phyloP scores from a whole-genome alignment of 2,113 vertebrate species.

The Formicarius rufipectus region DNA sequence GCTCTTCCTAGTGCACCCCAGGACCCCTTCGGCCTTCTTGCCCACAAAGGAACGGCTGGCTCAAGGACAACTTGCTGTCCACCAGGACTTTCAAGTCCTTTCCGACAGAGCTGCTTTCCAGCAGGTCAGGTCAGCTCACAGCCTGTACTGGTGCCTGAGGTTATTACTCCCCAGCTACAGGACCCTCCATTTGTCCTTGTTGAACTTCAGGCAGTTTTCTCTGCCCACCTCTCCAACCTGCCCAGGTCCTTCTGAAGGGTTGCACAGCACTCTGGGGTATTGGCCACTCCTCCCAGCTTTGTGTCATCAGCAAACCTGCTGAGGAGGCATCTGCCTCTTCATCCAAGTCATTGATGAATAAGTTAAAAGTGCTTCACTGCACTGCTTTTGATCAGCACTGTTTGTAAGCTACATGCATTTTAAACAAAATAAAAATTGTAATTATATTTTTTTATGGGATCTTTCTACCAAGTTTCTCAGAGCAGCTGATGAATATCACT shows the following conservation, averaged over 20 bases:
- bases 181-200: neutral
- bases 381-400: neutral
- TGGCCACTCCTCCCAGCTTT: neutral
- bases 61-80: neutral
- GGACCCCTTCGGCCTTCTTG: neutral
- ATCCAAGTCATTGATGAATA: neutral
- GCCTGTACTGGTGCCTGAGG: neutral
- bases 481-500: constrained; percentile 31
- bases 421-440: constrained; percentile 41
- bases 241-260: neutral
- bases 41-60: neutral
- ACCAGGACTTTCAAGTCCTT: neutral
- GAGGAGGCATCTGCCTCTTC: neutral
- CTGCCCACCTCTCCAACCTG: neutral
- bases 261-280: neutral
- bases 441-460: constrained; percentile 26
- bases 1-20: neutral
- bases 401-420: neutral
- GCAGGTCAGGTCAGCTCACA: neutral
- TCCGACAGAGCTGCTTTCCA: neutral
- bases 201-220: neutral
- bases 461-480: constrained; percentile 40
- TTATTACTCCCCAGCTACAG: neutral
- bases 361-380: neutral
- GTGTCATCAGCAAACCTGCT: neutral